A percentile compares a stretch with the other conserved stretches of the same genome.
Conservation (phyloP, 2,797 vertebrate species). For the Siniperca obscura region DNA sequence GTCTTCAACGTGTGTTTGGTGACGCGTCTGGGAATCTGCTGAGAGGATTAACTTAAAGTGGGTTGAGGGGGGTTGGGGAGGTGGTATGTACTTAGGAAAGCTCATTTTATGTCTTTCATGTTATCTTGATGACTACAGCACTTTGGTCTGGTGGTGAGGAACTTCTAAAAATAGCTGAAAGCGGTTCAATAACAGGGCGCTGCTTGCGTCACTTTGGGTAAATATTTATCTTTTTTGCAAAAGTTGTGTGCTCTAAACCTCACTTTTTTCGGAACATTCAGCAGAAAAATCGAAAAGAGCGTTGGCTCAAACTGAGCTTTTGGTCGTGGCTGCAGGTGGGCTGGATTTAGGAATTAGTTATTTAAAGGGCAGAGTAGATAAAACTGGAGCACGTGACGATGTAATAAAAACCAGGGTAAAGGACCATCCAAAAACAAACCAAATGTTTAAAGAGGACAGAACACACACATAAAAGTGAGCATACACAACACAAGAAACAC, state of each 20-base stretch:
- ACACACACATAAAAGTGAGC: constrained; percentile 34
- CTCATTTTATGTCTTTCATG: constrained; percentile 64
- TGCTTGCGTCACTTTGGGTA: constrained; percentile 77
- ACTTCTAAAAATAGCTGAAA: constrained; percentile 77
- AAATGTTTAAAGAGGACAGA: constrained; percentile 49
- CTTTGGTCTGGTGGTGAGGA: constrained; percentile 65
- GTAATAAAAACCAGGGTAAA: constrained; percentile 37
- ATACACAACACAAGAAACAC: constrained; percentile 31
- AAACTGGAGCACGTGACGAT: constrained; percentile 21
- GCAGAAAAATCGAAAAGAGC: constrained; percentile 69
- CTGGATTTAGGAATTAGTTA: constrained; percentile 41
- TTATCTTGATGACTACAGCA: constrained; percentile 73
- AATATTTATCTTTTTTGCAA: constrained; percentile 81
- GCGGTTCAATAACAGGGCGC: constrained; percentile 72
- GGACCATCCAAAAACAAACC: constrained; percentile 31
- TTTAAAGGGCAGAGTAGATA: constrained; percentile 52
- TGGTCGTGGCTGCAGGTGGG: constrained; percentile 52
- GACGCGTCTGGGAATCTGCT: constrained; percentile 44
- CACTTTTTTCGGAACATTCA: constrained; percentile 68
- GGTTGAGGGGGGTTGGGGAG: neutral
- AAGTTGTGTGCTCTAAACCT: constrained; percentile 40
- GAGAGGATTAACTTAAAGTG: constrained; percentile 37
- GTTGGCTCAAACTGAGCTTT: constrained; percentile 28
- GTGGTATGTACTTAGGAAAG: constrained; percentile 28
- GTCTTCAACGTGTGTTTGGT: constrained; percentile 20